These are phyloP conservation scores for Petrophora chlorosata DNA, from an alignment of 2,888 invertebrate genomes.

Conservation along the genomic window DNA sequence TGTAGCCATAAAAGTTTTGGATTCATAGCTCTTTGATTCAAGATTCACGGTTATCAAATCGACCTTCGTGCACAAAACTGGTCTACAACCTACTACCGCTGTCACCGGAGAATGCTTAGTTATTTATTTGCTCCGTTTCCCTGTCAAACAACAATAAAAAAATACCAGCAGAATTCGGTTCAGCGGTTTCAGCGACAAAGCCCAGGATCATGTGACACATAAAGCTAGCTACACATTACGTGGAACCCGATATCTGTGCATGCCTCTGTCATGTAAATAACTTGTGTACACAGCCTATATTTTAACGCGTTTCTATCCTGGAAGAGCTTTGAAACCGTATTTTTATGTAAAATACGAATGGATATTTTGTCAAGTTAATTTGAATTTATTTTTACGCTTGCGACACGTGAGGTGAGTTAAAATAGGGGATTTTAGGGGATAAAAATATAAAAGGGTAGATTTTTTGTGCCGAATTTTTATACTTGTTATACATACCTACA, in stretches of 20 bases:
- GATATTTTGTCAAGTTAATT: conserved; percentile 29
- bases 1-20: too few relatives aligned
- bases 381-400: conserved; percentile 28
- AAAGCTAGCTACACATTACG: conserved; percentile 30
- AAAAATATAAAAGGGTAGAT: not conserved
- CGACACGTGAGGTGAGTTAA: not conserved
- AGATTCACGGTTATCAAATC: too few relatives aligned
- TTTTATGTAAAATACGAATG: conserved; percentile 31
- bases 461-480: too few relatives aligned
- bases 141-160: not conserved
- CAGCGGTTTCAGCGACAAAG: conserved; percentile 22
- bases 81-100: too few relatives aligned
- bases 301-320: conserved; percentile 16
- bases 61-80: too few relatives aligned
- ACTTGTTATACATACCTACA: too few relatives aligned
- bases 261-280: conserved; percentile 26
- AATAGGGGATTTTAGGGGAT: conserved; percentile 1
- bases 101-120: too few relatives aligned
- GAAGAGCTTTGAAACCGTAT: conserved; percentile 20
- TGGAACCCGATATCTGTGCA: conserved; percentile 23
- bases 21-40: too few relatives aligned
- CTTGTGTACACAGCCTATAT: conserved; percentile 27
- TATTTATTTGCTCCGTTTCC: too few relatives aligned
- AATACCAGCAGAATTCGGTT: conserved; percentile 7
- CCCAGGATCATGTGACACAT: conserved; percentile 25